Evolutionary conservation across 2,113 vertebrate species (phyloP).

Genomic region (Spermophilus dauricus): DNA sequence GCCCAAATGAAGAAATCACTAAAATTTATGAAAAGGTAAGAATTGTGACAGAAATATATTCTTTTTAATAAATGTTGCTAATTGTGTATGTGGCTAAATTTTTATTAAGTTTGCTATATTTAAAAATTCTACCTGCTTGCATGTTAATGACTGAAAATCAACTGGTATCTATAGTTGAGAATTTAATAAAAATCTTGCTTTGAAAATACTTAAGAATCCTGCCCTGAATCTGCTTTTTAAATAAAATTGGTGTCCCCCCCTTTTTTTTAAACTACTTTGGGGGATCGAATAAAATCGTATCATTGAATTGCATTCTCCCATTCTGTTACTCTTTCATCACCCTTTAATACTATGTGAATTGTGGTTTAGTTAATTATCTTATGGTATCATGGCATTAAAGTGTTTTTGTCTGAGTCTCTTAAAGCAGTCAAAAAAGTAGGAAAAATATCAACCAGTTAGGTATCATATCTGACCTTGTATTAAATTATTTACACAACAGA

Average conservation of each 20-base stretch:
- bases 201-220: conserved; percentile 52
- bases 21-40: conserved; percentile 99
- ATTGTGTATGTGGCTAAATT: neutral
- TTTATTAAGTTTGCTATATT: neutral
- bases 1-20: conserved; percentile 98
- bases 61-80: conserved; percentile 23
- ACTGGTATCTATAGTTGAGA: neutral
- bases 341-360: conserved; percentile 3
- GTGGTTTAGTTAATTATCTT: conserved; percentile 24
- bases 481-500: conserved; percentile 3
- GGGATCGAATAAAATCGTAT: neutral
- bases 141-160: conserved; percentile 53
- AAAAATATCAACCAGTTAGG: neutral
- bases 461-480: neutral
- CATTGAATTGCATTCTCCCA: neutral
- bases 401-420: conserved; percentile 29
- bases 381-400: neutral
- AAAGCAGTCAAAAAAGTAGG: conserved; percentile 20
- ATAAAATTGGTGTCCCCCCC: neutral
- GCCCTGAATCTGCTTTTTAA: neutral
- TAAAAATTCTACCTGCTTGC: neutral
- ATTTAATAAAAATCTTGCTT: conserved; percentile 38
- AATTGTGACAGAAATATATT: conserved; percentile 50
- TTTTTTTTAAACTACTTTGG: neutral
- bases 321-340: neutral